Base-by-base conservation (phyloP, 2,113 vertebrate genomes). In the Lethenteron camtschaticum region DNA sequence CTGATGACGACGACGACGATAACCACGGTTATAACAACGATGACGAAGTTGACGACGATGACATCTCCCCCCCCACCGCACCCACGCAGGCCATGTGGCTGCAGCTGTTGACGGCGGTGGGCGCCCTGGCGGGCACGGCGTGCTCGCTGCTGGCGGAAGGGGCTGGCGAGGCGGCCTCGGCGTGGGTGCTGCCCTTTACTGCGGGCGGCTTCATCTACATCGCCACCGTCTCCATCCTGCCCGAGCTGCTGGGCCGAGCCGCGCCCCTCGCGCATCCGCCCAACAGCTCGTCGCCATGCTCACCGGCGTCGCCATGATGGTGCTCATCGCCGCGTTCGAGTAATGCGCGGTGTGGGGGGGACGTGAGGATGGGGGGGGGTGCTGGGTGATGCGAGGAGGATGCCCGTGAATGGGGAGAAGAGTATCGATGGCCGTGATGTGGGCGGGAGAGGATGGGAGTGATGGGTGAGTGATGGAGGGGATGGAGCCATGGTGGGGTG, bases 201-300 rank as follows among this genome's bases (percentile, higher is more conserved):
- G 89, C 89, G 0, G 89, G 89, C 1, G 89, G 89, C 4, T 94
- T 94, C 57, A 83, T 94, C 73, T 94, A 94, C 70, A 86, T 91
- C 70, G 89, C 88, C 72, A 94, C 88, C 0, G 89, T 94, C 72
- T 88, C 88, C 0, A 88, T 94, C 71, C 80, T 94, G 57, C 89
- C 89, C 0, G 88, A 91, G 76, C 84, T 94, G 71, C 79, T 94
- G 75, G 82, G 78, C 2, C 87, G 87, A 6, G 82, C 85, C 0
- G 82, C 82, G 5, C 83, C 85, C 2, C 72, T 81, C 24, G 24
- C n/a, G 10, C 88, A 91, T 89, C 87, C 0, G 72, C 89, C 41
- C 72, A 86, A 79, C 85, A 94, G 80, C 83, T 91, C 3, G 74
- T 86, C 14, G 87, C 86, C 2, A 76, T 94, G 72, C 76, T 91